These are phyloP conservation scores for Himalopsyche anomala DNA, from an alignment of 2,888 invertebrate species.

Conservation along the genomic window DNA sequence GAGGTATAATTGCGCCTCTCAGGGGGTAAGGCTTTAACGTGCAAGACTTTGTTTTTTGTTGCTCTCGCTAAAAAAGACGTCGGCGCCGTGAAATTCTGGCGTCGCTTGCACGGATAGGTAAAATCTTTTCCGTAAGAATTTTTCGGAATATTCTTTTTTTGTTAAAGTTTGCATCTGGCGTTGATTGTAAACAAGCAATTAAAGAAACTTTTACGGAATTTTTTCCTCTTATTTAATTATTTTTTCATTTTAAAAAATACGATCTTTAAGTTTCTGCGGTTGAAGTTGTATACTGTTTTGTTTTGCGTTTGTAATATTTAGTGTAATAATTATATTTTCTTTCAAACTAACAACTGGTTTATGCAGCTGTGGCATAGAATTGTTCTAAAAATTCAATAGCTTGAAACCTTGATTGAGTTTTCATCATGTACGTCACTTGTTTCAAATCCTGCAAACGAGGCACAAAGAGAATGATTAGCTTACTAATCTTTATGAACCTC, in stretches of 20 bases:
- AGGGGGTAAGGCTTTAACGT: neutral
- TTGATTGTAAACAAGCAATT: constrained; percentile 7
- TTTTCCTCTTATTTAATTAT: neutral
- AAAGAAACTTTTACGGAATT: neutral
- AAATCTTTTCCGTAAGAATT: constrained; percentile 31
- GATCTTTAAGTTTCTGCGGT: too few relatives aligned
- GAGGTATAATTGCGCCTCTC: constrained; percentile 34
- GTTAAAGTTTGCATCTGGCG: neutral
- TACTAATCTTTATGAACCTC: too few relatives aligned
- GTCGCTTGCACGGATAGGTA: neutral
- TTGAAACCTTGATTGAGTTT: too few relatives aligned
- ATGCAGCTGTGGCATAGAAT: too few relatives aligned
- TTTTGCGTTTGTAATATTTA: too few relatives aligned
- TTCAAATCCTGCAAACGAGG: too few relatives aligned
- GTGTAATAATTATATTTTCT: too few relatives aligned
- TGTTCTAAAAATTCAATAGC: too few relatives aligned
- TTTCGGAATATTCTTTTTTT: neutral
- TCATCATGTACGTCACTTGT: too few relatives aligned
- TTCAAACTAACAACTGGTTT: too few relatives aligned
- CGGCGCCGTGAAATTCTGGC: constrained; percentile 1
- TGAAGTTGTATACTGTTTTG: too few relatives aligned
- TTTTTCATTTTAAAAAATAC: neutral
- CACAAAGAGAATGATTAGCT: too few relatives aligned
- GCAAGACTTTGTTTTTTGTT: neutral
- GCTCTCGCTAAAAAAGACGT: constrained; percentile 8